Evolutionary conservation across 2,797 vertebrate species (phyloP).

Genomic region (Miichthys miiuy): DNA sequence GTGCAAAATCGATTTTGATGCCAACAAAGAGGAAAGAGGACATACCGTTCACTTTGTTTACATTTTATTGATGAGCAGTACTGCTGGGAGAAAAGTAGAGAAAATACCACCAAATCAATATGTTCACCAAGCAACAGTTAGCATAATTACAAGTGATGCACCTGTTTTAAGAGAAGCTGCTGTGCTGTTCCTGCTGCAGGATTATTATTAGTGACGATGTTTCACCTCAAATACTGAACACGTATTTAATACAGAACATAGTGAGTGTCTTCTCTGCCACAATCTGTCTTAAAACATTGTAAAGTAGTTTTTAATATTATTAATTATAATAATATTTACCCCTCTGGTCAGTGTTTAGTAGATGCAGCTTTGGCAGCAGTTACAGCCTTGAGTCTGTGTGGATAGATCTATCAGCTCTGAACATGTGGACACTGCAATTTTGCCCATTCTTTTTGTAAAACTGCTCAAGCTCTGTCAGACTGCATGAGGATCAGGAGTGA

Average conservation of each 20-base stretch:
- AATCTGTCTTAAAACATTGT: not conserved
- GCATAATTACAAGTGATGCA: not conserved
- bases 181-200: not conserved
- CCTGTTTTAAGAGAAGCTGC: not conserved
- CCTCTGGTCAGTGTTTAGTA: not conserved
- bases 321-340: not conserved
- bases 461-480: constrained; percentile 16
- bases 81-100: not conserved
- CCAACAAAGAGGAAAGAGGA: constrained; percentile 8
- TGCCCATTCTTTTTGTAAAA: not conserved
- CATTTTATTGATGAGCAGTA: constrained; percentile 11
- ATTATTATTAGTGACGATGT: not conserved
- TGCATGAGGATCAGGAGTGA: not conserved
- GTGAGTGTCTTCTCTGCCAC: no score
- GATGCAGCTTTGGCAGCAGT: not conserved
- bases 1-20: constrained; percentile 27
- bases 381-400: not conserved
- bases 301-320: not conserved
- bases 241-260: not conserved
- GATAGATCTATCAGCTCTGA: not conserved
- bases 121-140: constrained; percentile 26
- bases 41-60: constrained; percentile 6
- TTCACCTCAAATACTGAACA: not conserved
- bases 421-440: not conserved
- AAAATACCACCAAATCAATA: constrained; percentile 44